phyloP scores from a whole-genome alignment of 2,113 vertebrate species.

The Notiomystis cincta region DNA sequence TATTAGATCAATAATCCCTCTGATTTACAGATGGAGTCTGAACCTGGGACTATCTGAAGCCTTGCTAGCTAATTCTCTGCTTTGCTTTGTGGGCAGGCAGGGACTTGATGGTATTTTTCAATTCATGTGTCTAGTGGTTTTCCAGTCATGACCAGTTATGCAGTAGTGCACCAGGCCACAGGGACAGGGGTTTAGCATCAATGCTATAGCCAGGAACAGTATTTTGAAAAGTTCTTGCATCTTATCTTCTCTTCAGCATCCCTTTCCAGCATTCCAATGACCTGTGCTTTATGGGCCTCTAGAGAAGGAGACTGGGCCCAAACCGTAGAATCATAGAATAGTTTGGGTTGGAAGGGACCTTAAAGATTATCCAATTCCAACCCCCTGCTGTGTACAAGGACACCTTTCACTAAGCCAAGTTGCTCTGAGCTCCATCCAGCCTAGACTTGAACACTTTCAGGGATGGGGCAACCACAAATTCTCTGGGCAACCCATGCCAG shows the following conservation, averaged over 20 bases:
- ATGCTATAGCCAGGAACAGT: background rate
- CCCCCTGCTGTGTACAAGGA: background rate
- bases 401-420: background rate
- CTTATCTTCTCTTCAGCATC: background rate
- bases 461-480: background rate
- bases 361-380: background rate
- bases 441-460: background rate
- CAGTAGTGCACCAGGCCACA: background rate
- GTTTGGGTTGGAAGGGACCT: background rate
- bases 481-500: background rate
- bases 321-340: background rate
- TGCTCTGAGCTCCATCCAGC: background rate
- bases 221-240: background rate
- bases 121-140: background rate
- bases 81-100: background rate
- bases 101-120: background rate
- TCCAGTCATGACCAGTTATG: background rate
- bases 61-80: background rate
- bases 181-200: background rate
- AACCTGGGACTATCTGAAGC: background rate
- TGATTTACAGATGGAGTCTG: background rate
- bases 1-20: background rate
- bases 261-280: background rate
- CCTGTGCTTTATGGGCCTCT: background rate
- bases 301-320: background rate